phyloP scores from a whole-genome alignment of 2,888 invertebrate species.

The Drosophila fungiperda region DNA sequence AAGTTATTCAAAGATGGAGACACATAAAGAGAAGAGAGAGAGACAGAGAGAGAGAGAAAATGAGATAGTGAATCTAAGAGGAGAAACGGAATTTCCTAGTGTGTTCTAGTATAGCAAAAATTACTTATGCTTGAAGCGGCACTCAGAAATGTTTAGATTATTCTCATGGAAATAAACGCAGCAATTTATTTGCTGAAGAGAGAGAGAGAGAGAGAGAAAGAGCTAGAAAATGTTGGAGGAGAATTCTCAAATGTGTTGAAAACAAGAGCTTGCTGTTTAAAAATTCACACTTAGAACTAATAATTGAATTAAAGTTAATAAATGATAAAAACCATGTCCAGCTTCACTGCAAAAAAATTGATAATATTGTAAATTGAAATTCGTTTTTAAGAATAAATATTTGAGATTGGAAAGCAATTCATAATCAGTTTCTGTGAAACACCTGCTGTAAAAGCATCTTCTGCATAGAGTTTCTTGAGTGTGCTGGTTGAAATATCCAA shows the following conservation, averaged over 20 bases:
- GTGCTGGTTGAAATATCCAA: not conserved
- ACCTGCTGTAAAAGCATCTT: not conserved
- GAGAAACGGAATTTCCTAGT: not conserved
- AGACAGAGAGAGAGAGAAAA: not conserved
- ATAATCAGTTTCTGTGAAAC: too few relatives aligned
- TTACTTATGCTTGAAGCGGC: constrained; percentile 9
- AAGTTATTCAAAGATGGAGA: not conserved
- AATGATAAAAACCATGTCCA: not conserved
- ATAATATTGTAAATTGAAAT: too few relatives aligned
- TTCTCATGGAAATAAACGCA: not conserved
- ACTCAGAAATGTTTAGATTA: not conserved
- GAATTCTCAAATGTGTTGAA: not conserved
- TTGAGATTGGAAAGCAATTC: too few relatives aligned
- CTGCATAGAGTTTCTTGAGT: not conserved
- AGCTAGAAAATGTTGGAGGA: not conserved
- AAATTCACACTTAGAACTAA: not conserved
- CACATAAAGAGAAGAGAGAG: not conserved
- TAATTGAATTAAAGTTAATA: not conserved
- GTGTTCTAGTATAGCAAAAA: not conserved
- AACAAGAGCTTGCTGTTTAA: not conserved
- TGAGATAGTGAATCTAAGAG: not conserved
- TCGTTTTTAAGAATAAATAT: too few relatives aligned
- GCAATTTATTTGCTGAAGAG: not conserved
- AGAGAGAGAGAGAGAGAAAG: not conserved
- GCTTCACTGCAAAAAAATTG: not conserved